These are phyloP conservation scores for Cercopithecus hamlyni DNA, from an alignment of 2,797 vertebrate species.

Conservation along the genomic window DNA sequence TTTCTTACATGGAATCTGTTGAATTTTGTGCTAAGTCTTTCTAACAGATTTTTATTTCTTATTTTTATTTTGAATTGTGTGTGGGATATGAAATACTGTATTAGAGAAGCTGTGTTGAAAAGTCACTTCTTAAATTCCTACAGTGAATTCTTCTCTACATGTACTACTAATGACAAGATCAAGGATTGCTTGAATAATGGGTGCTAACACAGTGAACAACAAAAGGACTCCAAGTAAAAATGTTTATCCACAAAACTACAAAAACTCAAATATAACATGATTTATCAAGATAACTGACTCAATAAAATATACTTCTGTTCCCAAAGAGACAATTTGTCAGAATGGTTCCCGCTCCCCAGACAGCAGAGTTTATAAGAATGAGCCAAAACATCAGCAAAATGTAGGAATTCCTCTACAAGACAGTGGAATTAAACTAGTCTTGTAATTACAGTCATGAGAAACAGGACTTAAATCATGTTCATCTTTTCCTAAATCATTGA, in stretches of 20 bases:
- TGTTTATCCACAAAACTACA: conserved; percentile 11
- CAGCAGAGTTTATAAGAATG: conserved; percentile 25
- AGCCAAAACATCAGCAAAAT: background rate
- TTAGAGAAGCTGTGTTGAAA: background rate
- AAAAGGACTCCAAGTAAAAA: conserved; percentile 46
- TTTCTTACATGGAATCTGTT: background rate
- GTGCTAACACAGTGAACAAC: background rate
- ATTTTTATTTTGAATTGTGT: background rate
- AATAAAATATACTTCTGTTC: conserved; percentile 31
- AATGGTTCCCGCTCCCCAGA: background rate
- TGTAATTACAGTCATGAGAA: background rate
- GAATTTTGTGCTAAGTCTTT: background rate
- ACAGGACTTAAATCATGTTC: background rate
- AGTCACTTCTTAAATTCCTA: background rate
- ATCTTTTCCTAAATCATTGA: background rate
- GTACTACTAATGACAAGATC: background rate
- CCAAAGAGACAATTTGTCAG: background rate
- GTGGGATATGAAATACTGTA: background rate
- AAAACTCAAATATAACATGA: conserved; percentile 26
- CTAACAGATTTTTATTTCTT: background rate
- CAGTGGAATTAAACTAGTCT: background rate
- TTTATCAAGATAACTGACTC: conserved; percentile 42
- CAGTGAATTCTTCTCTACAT: background rate
- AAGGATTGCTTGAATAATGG: background rate
- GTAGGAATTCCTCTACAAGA: background rate